A percentile compares a stretch with the other conserved stretches of the same genome.
Evolutionary conservation across 2,888 invertebrate species (phyloP).

Genomic region (Parasteatoda lunata): DNA sequence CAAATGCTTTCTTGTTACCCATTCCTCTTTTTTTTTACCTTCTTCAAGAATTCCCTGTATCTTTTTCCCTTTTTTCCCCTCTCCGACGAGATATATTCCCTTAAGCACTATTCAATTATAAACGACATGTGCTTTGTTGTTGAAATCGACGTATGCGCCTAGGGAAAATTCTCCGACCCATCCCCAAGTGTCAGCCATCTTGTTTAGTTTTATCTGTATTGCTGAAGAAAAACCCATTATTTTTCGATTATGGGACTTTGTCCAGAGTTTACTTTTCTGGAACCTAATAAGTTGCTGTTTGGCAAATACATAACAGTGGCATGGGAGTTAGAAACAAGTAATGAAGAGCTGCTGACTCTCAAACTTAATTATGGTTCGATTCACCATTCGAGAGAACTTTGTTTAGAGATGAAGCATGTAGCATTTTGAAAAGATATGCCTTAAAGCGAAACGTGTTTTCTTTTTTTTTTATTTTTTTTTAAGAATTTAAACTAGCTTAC

Average conservation of each 20-base stretch:
- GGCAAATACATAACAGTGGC: not conserved
- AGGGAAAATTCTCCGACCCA: not conserved
- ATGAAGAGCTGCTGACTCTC: not conserved
- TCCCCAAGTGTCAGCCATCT: constrained; percentile 17
- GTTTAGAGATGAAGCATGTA: too few relatives aligned
- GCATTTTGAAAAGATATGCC: too few relatives aligned
- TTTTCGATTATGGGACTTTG: constrained; percentile 39
- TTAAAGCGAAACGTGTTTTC: too few relatives aligned
- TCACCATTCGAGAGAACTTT: not conserved
- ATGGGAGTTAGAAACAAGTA: not conserved
- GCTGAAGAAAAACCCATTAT: constrained; percentile 31
- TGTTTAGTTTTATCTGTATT: constrained; percentile 33
- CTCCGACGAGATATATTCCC: constrained; percentile 36
- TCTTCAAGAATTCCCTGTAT: not conserved
- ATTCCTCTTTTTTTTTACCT: not conserved
- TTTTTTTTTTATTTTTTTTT: too few relatives aligned
- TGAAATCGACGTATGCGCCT: constrained; percentile 13
- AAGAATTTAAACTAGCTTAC: too few relatives aligned
- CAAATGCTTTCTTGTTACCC: constrained; percentile 19
- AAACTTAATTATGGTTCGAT: constrained; percentile 30
- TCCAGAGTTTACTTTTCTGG: not conserved
- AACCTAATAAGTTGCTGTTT: constrained; percentile 34
- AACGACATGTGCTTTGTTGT: constrained; percentile 27
- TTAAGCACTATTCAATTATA: constrained; percentile 54
- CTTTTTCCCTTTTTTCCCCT: not conserved